Evolutionary conservation across 2,797 vertebrate species (phyloP).

Genomic region (Stomatorhinus walkeri): DNA sequence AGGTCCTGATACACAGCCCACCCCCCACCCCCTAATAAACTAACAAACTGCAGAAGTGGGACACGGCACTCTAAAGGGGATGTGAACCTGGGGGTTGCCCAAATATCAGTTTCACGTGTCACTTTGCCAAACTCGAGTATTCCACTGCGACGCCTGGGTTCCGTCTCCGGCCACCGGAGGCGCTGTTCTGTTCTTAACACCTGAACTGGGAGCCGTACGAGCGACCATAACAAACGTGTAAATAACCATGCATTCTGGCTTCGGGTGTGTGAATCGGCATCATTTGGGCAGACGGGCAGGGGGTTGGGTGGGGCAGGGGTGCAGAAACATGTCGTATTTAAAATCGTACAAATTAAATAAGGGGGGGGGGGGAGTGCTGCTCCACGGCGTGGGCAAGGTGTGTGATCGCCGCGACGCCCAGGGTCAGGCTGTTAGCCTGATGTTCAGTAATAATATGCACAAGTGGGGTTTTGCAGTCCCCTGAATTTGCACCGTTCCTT

Average conservation of each 20-base stretch:
- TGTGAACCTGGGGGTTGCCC: slow-evolving; percentile 58
- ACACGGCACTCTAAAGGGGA: slow-evolving; percentile 60
- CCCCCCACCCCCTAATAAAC: slow-evolving; percentile 21
- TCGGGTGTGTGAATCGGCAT: slow-evolving; percentile 59
- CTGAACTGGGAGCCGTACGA: slow-evolving; percentile 39
- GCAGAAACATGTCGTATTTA: slow-evolving; percentile 28
- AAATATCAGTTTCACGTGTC: slow-evolving; percentile 45
- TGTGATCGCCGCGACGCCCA: slow-evolving; percentile 31
- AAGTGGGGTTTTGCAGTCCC: slow-evolving; percentile 43
- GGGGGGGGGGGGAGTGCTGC: slow-evolving; percentile 36
- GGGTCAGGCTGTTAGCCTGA: slow-evolving; percentile 32
- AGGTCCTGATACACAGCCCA: slow-evolving; percentile 45
- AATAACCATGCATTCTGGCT: slow-evolving; percentile 58
- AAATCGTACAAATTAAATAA: slow-evolving; percentile 37
- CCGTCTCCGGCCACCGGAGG: slow-evolving; percentile 46
- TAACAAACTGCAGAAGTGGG: slow-evolving; percentile 42
- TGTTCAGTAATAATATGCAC: slow-evolving; percentile 37
- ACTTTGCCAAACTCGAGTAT: slow-evolving; percentile 53
- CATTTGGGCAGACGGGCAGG: slow-evolving; percentile 31
- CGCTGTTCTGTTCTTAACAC: slow-evolving; percentile 38
- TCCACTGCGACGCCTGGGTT: slow-evolving; percentile 51
- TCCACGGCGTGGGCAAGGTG: slow-evolving; percentile 38
- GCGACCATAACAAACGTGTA: slow-evolving; percentile 53
- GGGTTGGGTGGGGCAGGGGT: slow-evolving; percentile 29
- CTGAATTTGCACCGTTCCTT: slow-evolving; percentile 47